A percentile compares a stretch with the other conserved stretches of the same genome.
phyloP scores from a whole-genome alignment of 2,888 invertebrate species.

The Polymixis lichenea region DNA sequence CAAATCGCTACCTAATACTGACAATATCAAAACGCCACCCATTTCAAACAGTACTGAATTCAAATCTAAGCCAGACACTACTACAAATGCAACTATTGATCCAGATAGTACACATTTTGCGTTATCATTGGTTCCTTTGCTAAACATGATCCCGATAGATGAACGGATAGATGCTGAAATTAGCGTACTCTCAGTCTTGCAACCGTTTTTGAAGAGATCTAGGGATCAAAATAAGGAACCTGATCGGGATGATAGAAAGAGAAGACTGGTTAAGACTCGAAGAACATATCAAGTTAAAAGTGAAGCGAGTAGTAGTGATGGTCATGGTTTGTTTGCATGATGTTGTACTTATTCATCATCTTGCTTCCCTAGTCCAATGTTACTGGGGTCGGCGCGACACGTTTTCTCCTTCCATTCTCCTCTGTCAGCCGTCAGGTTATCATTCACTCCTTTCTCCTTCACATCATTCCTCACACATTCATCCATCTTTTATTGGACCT shows the following conservation, averaged over 20 bases:
- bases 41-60: background rate
- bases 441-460: too few relatives aligned
- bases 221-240: background rate
- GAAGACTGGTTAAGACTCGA: background rate
- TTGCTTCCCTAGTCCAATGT: too few relatives aligned
- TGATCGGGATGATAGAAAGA: background rate
- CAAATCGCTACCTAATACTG: background rate
- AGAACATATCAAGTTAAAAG: slow-evolving; percentile 19
- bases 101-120: slow-evolving; percentile 48
- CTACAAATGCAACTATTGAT: background rate
- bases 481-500: too few relatives aligned
- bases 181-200: slow-evolving; percentile 31
- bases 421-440: too few relatives aligned
- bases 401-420: too few relatives aligned
- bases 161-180: slow-evolving; percentile 43
- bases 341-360: background rate
- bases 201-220: slow-evolving; percentile 11
- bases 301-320: slow-evolving; percentile 7
- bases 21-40: background rate
- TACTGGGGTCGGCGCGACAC: too few relatives aligned
- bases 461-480: too few relatives aligned
- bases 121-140: slow-evolving; percentile 42
- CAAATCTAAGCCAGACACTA: background rate
- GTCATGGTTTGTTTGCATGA: background rate
- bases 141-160: slow-evolving; percentile 37